phyloP scores from a whole-genome alignment of 2,888 invertebrate species.

The Allygus modestus region DNA sequence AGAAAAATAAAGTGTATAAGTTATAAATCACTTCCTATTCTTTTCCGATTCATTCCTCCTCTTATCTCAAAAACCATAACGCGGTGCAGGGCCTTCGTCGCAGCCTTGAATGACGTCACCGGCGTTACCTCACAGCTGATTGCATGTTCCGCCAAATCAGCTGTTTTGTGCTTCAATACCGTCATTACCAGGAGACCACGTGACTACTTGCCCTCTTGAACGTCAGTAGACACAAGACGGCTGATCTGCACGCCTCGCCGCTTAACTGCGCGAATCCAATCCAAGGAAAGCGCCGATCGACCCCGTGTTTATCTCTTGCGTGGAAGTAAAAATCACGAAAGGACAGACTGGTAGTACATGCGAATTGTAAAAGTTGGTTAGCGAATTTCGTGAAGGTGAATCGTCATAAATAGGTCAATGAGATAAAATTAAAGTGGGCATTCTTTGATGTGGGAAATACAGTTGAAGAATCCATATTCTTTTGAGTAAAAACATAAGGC shows the following conservation, averaged over 20 bases:
- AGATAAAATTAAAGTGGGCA: background rate
- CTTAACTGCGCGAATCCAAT: background rate
- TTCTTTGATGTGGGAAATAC: too few relatives aligned
- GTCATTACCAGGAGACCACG: background rate
- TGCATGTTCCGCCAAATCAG: constrained; percentile 25
- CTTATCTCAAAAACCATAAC: too few relatives aligned
- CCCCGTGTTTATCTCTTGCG: background rate
- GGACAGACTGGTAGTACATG: background rate
- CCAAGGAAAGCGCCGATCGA: background rate
- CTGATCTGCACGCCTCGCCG: background rate
- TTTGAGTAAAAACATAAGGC: too few relatives aligned
- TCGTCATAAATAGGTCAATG: background rate
- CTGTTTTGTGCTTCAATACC: constrained; percentile 4
- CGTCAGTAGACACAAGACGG: background rate
- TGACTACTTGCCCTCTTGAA: background rate
- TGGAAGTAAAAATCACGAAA: constrained; percentile 7
- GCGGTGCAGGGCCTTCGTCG: background rate
- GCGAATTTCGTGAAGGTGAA: background rate
- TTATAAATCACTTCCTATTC: too few relatives aligned
- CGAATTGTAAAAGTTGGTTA: constrained; percentile 22
- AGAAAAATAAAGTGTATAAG: too few relatives aligned
- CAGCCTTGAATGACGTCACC: constrained; percentile 11
- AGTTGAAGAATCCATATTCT: too few relatives aligned
- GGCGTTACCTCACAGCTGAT: background rate
- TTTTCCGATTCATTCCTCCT: too few relatives aligned